phyloP scores from a whole-genome alignment of 2,113 vertebrate genomes.

The Holacanthus passer region DNA sequence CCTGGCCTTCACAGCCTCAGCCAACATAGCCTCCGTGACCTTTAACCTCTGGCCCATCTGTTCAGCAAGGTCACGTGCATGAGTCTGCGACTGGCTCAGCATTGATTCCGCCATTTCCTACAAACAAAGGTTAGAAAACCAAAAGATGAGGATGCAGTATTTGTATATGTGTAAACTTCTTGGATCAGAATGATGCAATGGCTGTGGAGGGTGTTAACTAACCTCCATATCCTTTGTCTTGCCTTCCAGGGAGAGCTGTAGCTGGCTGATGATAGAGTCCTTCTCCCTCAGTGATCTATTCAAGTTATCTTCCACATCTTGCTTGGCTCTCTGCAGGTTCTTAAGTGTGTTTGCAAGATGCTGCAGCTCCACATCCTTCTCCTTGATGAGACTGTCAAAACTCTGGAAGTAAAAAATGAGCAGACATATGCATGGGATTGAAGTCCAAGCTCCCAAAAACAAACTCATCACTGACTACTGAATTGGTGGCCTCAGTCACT shows the following conservation, averaged over 20 bases:
- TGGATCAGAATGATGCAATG: neutral
- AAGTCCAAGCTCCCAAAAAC: neutral
- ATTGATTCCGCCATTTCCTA: conserved; percentile 80
- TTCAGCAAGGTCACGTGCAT: conserved; percentile 77
- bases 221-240: conserved; percentile 89
- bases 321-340: conserved; percentile 84
- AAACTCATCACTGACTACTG: neutral
- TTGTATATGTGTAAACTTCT: neutral
- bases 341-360: conserved; percentile 87
- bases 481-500: neutral
- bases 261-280: conserved; percentile 85
- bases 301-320: conserved; percentile 87
- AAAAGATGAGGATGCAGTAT: neutral
- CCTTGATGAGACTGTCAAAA: conserved; percentile 86
- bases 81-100: conserved; percentile 80
- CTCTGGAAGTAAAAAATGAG: conserved; percentile 75
- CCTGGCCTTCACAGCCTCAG: conserved; percentile 83
- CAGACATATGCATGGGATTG: neutral
- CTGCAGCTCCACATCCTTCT: conserved; percentile 88
- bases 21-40: conserved; percentile 82
- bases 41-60: conserved; percentile 87
- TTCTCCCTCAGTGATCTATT: conserved; percentile 88
- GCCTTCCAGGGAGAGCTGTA: conserved; percentile 83
- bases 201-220: conserved; percentile 1
- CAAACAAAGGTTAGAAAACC: neutral